Evolutionary conservation across 2,888 invertebrate species (phyloP), one percentile per base, ranked within the genome.

Genomic region (Tenthredo amoena): DNA sequence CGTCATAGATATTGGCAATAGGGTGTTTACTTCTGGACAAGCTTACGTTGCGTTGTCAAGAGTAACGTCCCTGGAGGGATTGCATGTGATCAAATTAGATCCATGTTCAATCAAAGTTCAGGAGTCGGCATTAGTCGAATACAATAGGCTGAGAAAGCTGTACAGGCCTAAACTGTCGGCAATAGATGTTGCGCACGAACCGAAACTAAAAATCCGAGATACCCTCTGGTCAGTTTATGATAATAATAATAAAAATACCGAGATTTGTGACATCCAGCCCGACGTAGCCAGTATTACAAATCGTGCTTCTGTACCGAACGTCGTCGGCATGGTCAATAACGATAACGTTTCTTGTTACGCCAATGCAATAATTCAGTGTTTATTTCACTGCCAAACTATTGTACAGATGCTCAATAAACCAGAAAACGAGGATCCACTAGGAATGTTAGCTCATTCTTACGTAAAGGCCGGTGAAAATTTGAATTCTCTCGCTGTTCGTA

Each of bases 1-100:
- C 62, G 81, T 90, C 6, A 76, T 88, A 5, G 89, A 89, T 68
- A 86, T 87, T 18, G 89, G 87, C 15, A 88, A 87, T 65, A 81
- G 76, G 85, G 50, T 89, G 89, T 58, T 58, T n/a, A 58, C 58
- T 58, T 58, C n/a, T 1, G 58, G 58, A 58, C 58, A 58, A 58
- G 58, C 58, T 9, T 58, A 58, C 21, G 89, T 89, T 21, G 89
- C 89, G 50, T 85, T 89, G 31, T 89, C 89, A 21, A 85, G 88
- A 82, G 87, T 89, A 15, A 88, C 87, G 10, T 81, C 81, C 47
- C 47, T 88, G 6, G 85, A 88, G n/a, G 88, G 89, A 18, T 76
- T 89, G 9, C 87, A 89, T 86, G 68, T 74, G 43, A 43, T 74
- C 34, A 90, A 90, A 85, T 87, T 85, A 55, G 87, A 89, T 77